phyloP scores from a whole-genome alignment of 2,888 invertebrate genomes.

The Rhagonycha lutea region DNA sequence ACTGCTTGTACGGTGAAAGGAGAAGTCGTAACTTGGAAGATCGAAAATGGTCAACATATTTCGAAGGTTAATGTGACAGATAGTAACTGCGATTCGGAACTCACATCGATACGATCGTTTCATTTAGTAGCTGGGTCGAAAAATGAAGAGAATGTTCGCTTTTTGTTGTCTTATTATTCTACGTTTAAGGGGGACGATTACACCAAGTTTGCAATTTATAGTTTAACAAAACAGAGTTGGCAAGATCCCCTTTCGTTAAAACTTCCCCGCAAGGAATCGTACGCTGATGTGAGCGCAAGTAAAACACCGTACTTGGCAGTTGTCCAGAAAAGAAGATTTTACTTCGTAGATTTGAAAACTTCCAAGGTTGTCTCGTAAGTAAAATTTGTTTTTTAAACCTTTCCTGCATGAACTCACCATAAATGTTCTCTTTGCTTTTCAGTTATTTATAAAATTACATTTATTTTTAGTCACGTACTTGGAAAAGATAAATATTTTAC shows the following conservation, averaged over 20 bases:
- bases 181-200: background rate
- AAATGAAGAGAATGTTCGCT: background rate
- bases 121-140: background rate
- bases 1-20: constrained; percentile 62
- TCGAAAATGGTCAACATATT: constrained; percentile 57
- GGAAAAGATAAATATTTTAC: constrained; percentile 55
- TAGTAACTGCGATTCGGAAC: background rate
- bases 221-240: background rate
- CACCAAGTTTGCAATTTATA: background rate
- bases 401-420: no score
- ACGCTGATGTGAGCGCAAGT: constrained; percentile 35
- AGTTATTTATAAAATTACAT: no score
- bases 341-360: constrained; percentile 30
- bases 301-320: constrained; percentile 40
- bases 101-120: background rate
- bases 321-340: constrained; percentile 34
- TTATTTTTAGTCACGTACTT: constrained; percentile 33
- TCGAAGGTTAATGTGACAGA: constrained; percentile 48
- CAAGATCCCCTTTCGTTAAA: background rate
- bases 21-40: constrained; percentile 62
- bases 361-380: background rate
- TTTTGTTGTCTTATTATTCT: background rate
- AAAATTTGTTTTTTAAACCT: no score
- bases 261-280: constrained; percentile 17
- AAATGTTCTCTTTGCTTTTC: no score